Evolutionary conservation across 2,888 invertebrate genomes (phyloP).

Genomic region (Stomorhina lunata): DNA sequence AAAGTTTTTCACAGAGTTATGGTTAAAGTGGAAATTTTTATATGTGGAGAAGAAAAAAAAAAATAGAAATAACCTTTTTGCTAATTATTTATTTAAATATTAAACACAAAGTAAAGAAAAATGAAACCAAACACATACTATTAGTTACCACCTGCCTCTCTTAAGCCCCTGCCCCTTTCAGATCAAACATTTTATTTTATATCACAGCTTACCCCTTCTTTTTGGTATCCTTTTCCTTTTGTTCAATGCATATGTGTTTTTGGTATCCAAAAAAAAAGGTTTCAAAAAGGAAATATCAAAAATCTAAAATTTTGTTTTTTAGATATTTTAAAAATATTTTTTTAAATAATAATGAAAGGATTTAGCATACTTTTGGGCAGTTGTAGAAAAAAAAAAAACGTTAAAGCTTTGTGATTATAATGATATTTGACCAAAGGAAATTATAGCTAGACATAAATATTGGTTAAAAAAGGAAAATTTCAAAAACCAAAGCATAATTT

Average conservation of each 20-base stretch:
- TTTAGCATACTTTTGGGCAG: slow-evolving; percentile 59
- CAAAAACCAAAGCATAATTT: not conserved
- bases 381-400: slow-evolving; percentile 12
- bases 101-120: slow-evolving; percentile 74
- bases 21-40: slow-evolving; percentile 32
- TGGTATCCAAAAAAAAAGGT: too few species aligned
- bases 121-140: slow-evolving; percentile 45
- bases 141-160: not conserved
- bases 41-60: slow-evolving; percentile 19
- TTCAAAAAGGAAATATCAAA: slow-evolving; percentile 13
- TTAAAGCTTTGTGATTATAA: slow-evolving; percentile 41
- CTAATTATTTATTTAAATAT: slow-evolving; percentile 79
- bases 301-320: slow-evolving; percentile 14
- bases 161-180: not conserved
- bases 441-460: not conserved
- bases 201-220: not conserved
- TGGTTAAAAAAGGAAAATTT: not conserved
- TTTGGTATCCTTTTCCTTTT: slow-evolving; percentile 6
- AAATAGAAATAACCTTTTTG: slow-evolving; percentile 71
- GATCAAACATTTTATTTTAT: too few species aligned
- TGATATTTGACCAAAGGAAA: slow-evolving; percentile 40
- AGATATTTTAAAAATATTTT: not conserved
- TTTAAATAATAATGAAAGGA: slow-evolving; percentile 40
- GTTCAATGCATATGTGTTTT: too few species aligned
- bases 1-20: not conserved